A percentile compares a stretch with the other conserved stretches of the same genome.
phyloP scores from a whole-genome alignment of 2,888 invertebrate genomes.

The Cephus pygmeus region DNA sequence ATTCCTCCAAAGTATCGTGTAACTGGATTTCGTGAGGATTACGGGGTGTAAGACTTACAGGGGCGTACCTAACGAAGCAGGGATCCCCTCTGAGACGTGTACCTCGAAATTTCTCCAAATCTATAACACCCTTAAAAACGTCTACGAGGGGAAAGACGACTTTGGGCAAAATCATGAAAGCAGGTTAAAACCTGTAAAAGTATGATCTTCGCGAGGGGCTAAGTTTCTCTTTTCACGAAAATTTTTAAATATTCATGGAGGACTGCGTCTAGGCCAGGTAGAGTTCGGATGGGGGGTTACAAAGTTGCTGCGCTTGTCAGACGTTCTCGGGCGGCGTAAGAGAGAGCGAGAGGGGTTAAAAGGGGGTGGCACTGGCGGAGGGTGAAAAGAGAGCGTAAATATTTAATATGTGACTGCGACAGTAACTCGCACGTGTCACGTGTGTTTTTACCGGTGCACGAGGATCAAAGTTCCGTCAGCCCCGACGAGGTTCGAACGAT shows the following conservation, averaged over 20 bases:
- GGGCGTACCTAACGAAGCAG: not conserved
- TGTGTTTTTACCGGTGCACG: conserved; percentile 5
- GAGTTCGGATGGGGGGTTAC: not conserved
- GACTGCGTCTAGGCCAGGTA: not conserved
- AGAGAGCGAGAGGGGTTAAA: not conserved
- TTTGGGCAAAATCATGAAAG: not conserved
- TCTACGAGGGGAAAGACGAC: not conserved
- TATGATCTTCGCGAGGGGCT: not conserved
- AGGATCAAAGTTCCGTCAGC: not conserved
- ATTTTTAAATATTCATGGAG: not conserved
- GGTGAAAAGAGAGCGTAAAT: conserved; percentile 29
- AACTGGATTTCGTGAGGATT: not conserved
- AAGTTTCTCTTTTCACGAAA: not conserved
- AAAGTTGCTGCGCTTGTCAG: not conserved
- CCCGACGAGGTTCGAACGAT: not conserved
- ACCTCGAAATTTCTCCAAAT: not conserved
- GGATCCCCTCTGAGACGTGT: no score
- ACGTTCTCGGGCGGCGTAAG: not conserved
- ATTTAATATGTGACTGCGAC: conserved; percentile 39
- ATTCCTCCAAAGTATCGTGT: not conserved
- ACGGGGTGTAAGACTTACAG: not conserved
- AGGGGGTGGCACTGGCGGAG: not conserved
- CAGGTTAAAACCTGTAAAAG: not conserved
- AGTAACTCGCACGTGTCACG: conserved; percentile 34
- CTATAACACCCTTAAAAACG: not conserved